These are phyloP conservation scores for Pleuronectes platessa DNA, from an alignment of 2,113 vertebrate genomes.

Conservation along the genomic window DNA sequence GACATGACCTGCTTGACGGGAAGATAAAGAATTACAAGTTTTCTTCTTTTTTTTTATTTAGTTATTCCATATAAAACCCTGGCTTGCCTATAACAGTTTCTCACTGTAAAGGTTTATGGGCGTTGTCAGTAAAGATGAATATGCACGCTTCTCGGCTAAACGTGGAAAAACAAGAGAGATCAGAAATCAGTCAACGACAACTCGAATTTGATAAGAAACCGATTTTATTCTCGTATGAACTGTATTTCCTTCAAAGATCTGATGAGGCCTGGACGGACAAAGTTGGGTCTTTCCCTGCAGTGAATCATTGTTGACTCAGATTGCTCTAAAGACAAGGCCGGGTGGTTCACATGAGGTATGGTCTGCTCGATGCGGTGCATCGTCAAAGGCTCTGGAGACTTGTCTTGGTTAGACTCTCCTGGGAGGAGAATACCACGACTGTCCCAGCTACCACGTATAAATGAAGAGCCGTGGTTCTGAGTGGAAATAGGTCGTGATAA, in stretches of 20 bases:
- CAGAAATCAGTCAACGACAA: too few species aligned
- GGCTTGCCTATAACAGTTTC: background rate
- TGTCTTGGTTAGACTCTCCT: slow-evolving; percentile 69
- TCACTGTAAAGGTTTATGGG: background rate
- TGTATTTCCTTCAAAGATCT: background rate
- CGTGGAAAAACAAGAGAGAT: background rate
- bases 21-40: slow-evolving; percentile 5
- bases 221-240: background rate
- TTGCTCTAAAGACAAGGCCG: slow-evolving; percentile 55
- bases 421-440: slow-evolving; percentile 64
- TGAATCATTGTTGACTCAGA: slow-evolving; percentile 35
- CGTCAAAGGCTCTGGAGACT: slow-evolving; percentile 62
- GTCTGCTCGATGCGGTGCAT: slow-evolving; percentile 36
- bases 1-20: slow-evolving; percentile 11
- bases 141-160: background rate
- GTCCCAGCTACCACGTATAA: slow-evolving; percentile 64
- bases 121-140: background rate
- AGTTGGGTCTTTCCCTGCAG: background rate
- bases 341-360: slow-evolving; percentile 48
- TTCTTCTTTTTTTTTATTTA: background rate
- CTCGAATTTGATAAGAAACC: too few species aligned
- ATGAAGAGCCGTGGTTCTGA: slow-evolving; percentile 44
- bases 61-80: background rate
- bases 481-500: slow-evolving; percentile 39
- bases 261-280: background rate